Conservation (phyloP, 1,140 invertebrate genomes). For the Hypothenemus hampei region DNA sequence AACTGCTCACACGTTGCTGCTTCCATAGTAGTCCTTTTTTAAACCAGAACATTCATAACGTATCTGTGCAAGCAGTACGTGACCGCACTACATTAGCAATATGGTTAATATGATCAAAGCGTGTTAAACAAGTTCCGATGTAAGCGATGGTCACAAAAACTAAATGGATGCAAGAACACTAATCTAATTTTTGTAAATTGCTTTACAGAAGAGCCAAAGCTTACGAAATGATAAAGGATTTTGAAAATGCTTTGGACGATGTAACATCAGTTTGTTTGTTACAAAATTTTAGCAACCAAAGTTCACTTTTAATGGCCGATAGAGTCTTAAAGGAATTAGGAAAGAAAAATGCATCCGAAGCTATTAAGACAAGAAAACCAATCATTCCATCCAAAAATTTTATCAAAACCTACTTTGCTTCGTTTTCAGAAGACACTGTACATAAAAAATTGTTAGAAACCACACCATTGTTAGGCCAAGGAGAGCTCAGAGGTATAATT, state of each 20-base stretch:
- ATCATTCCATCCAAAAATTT: slow-evolving; percentile 78
- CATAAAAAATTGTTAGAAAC: slow-evolving; percentile 39
- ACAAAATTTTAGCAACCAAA: slow-evolving; percentile 80
- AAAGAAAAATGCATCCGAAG: slow-evolving; percentile 64
- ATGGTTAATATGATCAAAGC: too few relatives aligned
- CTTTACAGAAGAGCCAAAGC: slow-evolving; percentile 71
- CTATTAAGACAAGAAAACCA: slow-evolving; percentile 61
- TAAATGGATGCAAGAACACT: too few relatives aligned
- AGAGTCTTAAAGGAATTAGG: slow-evolving; percentile 76
- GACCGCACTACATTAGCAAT: too few relatives aligned
- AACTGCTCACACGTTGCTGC: too few relatives aligned
- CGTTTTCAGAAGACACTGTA: slow-evolving; percentile 81
- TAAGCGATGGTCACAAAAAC: too few relatives aligned
- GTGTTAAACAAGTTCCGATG: too few relatives aligned
- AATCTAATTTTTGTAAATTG: background rate
- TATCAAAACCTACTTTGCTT: slow-evolving; percentile 76
- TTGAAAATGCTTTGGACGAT: slow-evolving; percentile 81
- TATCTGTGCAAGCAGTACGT: too few relatives aligned
- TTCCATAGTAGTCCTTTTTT: too few relatives aligned
- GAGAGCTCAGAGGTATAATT: slow-evolving; percentile 34
- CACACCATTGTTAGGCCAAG: slow-evolving; percentile 37
- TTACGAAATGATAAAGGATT: slow-evolving; percentile 70
- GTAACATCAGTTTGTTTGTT: slow-evolving; percentile 87
- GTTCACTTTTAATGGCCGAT: slow-evolving; percentile 75
- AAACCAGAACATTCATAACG: too few relatives aligned